Evolutionary conservation across 64 coral and sea anemone species (phyloP).

Genomic region (Stylophora pistillata): DNA sequence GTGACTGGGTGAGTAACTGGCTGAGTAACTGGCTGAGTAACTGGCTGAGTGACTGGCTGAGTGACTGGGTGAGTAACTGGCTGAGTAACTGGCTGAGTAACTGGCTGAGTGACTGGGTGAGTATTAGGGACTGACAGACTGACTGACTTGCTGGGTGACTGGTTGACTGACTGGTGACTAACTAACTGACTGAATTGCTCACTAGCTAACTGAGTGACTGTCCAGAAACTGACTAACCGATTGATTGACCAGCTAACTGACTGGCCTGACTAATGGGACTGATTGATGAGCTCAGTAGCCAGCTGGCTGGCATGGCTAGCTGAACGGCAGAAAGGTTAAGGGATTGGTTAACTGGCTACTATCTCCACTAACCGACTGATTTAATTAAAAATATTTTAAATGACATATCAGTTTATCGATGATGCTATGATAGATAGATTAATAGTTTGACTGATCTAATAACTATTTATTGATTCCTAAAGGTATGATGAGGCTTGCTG

Average conservation of each 20-base stretch:
- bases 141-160: neutral
- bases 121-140: neutral
- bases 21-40: neutral
- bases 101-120: neutral
- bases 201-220: neutral
- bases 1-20: neutral
- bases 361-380: neutral
- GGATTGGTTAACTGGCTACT: too few species aligned
- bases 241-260: neutral
- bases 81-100: neutral
- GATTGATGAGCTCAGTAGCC: neutral
- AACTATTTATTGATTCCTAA: neutral
- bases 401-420: too few species aligned
- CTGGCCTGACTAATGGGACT: neutral
- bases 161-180: neutral
- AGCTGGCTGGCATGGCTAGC: neutral
- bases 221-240: neutral
- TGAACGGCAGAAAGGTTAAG: neutral
- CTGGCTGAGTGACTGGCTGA: neutral
- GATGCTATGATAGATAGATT: too few species aligned
- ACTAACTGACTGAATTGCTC: too few species aligned
- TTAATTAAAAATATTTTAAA: too few species aligned
- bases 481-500: constrained; percentile 89
- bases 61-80: too few species aligned
- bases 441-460: neutral